phyloP scores from a whole-genome alignment of 2,888 invertebrate species.

The Pimpla rufipes region DNA sequence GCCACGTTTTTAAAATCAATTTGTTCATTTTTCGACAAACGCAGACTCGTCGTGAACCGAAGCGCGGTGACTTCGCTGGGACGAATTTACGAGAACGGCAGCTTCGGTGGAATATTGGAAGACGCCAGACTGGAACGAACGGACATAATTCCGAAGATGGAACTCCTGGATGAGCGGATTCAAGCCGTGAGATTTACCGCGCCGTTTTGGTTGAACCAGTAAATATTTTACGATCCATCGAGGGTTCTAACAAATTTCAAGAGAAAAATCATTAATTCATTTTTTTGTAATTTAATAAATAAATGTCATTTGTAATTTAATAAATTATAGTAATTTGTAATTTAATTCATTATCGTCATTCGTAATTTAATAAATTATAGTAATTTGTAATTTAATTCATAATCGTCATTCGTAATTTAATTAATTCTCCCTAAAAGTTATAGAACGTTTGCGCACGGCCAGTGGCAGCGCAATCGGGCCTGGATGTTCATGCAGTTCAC shows the following conservation, averaged over 20 bases:
- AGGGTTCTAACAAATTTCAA: too few species aligned
- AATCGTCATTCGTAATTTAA: too few species aligned
- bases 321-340: too few species aligned
- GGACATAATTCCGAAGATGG: conserved; percentile 57
- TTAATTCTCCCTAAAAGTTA: too few species aligned
- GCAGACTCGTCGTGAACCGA: conserved; percentile 5
- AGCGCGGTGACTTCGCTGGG: background rate
- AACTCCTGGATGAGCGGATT: background rate
- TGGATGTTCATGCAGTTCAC: conserved; percentile 27
- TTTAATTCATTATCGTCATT: too few species aligned
- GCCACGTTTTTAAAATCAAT: too few species aligned
- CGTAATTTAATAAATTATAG: too few species aligned
- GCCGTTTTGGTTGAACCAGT: conserved; percentile 1
- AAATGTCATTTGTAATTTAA: too few species aligned
- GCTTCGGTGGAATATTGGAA: conserved; percentile 56
- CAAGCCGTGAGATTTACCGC: conserved; percentile 39
- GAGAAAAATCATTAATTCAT: too few species aligned
- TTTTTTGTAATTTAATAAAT: too few species aligned
- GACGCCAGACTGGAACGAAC: conserved; percentile 38
- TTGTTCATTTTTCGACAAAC: too few species aligned
- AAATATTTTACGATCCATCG: background rate
- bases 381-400: too few species aligned
- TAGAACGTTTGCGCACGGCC: background rate
- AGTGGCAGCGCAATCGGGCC: background rate
- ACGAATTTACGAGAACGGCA: background rate